Evolutionary conservation across 1,140 invertebrate genomes (phyloP), one percentile per base, ranked within the genome.

Genomic region (Holcopasites calliopsidis): DNA sequence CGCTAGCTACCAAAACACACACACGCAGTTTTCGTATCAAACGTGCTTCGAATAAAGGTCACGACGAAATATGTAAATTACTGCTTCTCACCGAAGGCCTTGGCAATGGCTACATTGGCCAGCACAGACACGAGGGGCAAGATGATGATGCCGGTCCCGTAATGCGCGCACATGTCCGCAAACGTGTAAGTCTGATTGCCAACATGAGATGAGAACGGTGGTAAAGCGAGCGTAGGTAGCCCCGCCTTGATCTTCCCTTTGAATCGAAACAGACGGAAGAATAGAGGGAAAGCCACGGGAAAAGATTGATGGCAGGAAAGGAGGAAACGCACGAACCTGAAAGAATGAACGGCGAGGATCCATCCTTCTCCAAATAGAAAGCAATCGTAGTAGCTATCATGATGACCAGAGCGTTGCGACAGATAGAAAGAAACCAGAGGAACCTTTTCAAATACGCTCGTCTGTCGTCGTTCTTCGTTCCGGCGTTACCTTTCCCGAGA

Each of bases 21-120:
- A 33, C 49, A 62, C 5, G 52, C 35, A n/a, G n/a, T n/a, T n/a
- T n/a, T n/a, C n/a, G n/a, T n/a, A n/a, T 4, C 4, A 4, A 28
- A n/a, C 0, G 11, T 11, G 2, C 6, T 44, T 44, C n/a, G 38
- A 44, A 69, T 47, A 35, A 7, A 47, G 16, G 31, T 60, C 35
- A 16, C 3, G 7, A 3, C 13, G 8, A 0, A n/a, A 35, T 2
- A 3, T 11, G 38, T 10, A 21, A 44, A 6, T 13, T 31, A 18
- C 33, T 16, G 10, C n/a, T 91, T 31, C 91, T 93, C 90, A 95
- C 94, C 92, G 82, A 96, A 96, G 64, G 95, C 94, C 91, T 96
- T 97, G 2, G 95, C 95, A 72, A 96, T 96, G 1, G 96, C 95
- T 10, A 96, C 94, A 79, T 96, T 96, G 33, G 95, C 95, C 52